Conservation (phyloP, 2,797 vertebrate genomes). For the Oreortyx pictus region DNA sequence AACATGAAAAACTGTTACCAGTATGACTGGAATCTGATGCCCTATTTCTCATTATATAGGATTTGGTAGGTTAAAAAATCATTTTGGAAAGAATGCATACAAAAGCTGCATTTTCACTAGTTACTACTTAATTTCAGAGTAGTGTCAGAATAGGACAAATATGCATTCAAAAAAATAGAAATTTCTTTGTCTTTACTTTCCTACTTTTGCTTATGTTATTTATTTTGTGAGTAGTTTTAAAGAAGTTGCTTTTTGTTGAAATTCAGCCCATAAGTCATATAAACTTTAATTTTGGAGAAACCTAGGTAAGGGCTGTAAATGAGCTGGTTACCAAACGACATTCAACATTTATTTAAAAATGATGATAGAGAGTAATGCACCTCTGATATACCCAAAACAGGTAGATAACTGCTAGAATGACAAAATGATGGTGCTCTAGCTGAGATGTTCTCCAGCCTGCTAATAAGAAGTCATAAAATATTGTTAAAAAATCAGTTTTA, state of each 20-base stretch:
- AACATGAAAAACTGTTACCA: background rate
- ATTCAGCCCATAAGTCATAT: background rate
- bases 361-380: background rate
- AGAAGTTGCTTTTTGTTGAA: background rate
- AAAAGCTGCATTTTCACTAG: background rate
- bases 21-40: background rate
- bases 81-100: background rate
- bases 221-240: background rate
- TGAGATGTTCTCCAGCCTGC: conserved; percentile 13
- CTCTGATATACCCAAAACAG: conserved; percentile 28
- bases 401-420: conserved; percentile 41
- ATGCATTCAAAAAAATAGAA: background rate
- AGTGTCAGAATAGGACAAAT: background rate
- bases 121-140: background rate
- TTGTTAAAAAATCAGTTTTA: background rate
- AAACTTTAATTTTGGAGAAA: background rate
- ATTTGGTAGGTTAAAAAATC: background rate
- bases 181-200: background rate
- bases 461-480: conserved; percentile 43
- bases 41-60: background rate
- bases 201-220: background rate
- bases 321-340: background rate
- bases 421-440: conserved; percentile 11
- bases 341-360: conserved; percentile 43
- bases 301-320: background rate